Base-by-base conservation (phyloP, 2,888 invertebrate genomes). In the Nycteola revayana region DNA sequence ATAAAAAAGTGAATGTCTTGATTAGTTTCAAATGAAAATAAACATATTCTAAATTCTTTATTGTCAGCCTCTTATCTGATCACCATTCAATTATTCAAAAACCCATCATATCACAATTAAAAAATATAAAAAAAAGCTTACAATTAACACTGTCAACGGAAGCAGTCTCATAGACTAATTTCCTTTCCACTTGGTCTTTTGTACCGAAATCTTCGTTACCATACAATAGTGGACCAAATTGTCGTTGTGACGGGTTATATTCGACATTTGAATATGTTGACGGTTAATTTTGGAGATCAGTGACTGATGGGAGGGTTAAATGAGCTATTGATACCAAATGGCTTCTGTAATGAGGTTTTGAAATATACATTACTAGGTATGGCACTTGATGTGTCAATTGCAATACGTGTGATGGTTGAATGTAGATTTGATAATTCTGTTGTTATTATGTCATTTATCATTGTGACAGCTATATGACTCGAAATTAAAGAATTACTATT, bases 171-270 rank as follows among this genome's bases (percentile, higher is more conserved):
- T 32, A 45, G 43, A 60, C 58, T 66, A 73, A 75, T 75, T 74
- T 72, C 74, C 74, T 66, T 45, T 35, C 41, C 32, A 38, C 45
- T 45, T 25, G 47, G 41, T 42, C 61, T 56, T 67, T 73, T 68
- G 68, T 73, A 45, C 28, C 42, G 41, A 59, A 68, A 71, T 61
- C 51, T 51, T 54, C 47, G 48, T 66, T 71, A 68, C 49, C 72
- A 75, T 73, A 75, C 75, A 75, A 75, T 74, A 61, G 58, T 32
- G 28, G 23, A 32, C 49, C 57, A 63, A 63, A 71, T 70, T 65
- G 66, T 58, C 40, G 35, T 44, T 35, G 25, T 50, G 57, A 36
- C 37, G 42, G 37, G 43, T 28, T 48, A 49, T 53, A 56, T 43
- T 61, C 62, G 62, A 52, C 56, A 55, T 67, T 64, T 61, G 53